Evolutionary conservation across 2,888 invertebrate species (phyloP).

Genomic region (Andrena bicolor): DNA sequence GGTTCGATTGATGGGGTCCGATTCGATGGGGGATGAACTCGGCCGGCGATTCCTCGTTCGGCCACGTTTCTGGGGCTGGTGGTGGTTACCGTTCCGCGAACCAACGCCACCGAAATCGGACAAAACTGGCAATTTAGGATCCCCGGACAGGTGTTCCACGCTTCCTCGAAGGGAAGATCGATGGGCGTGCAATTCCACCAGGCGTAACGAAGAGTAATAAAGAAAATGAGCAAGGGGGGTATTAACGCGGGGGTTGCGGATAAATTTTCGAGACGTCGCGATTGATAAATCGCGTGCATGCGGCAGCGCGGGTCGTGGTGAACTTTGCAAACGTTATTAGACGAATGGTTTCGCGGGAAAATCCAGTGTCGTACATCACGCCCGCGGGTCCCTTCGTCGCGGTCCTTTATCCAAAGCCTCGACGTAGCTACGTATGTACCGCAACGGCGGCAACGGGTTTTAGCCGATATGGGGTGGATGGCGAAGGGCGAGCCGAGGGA

Average conservation of each 20-base stretch:
- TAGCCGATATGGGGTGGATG: not conserved
- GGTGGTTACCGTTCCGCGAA: not conserved
- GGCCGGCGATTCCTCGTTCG: not conserved
- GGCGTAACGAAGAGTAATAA: not conserved
- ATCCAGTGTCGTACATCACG: slow-evolving; percentile 55
- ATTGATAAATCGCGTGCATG: slow-evolving; percentile 44
- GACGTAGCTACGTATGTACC: not conserved
- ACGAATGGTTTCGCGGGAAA: slow-evolving; percentile 41
- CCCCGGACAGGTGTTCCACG: too few species aligned
- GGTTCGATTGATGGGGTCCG: slow-evolving; percentile 14
- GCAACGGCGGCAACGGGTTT: too few species aligned
- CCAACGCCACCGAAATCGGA: too few species aligned
- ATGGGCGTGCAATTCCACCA: too few species aligned
- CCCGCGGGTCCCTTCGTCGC: slow-evolving; percentile 49
- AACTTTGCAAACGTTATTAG: slow-evolving; percentile 61
- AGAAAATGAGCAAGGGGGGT: slow-evolving; percentile 13
- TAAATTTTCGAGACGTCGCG: slow-evolving; percentile 9
- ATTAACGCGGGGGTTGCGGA: not conserved
- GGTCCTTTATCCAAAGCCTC: slow-evolving; percentile 11
- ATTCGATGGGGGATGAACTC: slow-evolving; percentile 1
- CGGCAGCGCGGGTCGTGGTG: not conserved
- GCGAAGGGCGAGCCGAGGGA: slow-evolving; percentile 28
- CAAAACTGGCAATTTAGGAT: too few species aligned
- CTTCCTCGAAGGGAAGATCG: too few species aligned
- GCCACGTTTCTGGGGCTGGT: not conserved